These are phyloP conservation scores for Ceuthmochares aereus DNA, from an alignment of 2,113 vertebrate species.

Conservation along the genomic window DNA sequence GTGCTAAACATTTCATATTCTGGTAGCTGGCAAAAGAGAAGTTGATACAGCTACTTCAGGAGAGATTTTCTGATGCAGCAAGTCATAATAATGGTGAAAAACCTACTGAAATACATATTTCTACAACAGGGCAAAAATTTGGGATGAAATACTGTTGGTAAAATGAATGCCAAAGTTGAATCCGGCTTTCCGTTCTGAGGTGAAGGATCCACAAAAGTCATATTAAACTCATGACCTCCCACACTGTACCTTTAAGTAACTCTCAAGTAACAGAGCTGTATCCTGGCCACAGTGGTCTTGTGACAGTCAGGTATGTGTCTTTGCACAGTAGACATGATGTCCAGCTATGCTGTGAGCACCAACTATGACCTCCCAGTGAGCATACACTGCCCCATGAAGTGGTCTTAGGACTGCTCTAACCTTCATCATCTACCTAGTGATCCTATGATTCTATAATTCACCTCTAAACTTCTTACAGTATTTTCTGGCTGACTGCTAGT, in stretches of 20 bases:
- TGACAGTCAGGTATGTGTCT: neutral
- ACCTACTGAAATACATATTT: neutral
- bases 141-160: neutral
- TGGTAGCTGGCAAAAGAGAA: neutral
- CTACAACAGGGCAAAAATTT: neutral
- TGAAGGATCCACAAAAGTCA: neutral
- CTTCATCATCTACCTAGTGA: neutral
- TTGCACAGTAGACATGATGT: neutral
- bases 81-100: neutral
- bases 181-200: neutral
- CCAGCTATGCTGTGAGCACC: neutral
- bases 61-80: neutral
- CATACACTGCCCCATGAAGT: neutral
- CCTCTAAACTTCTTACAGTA: too few species aligned
- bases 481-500: too few species aligned
- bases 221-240: neutral
- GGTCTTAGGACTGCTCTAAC: neutral
- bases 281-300: accelerated
- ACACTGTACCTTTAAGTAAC: too few species aligned
- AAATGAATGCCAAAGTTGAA: neutral
- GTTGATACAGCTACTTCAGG: neutral
- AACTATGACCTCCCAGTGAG: neutral
- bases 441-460: too few species aligned
- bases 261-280: neutral
- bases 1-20: neutral